Evolutionary conservation across 35 echinoderm and acorn worm genomes (phyloP).

Genomic region (Nesometra sesokonis): DNA sequence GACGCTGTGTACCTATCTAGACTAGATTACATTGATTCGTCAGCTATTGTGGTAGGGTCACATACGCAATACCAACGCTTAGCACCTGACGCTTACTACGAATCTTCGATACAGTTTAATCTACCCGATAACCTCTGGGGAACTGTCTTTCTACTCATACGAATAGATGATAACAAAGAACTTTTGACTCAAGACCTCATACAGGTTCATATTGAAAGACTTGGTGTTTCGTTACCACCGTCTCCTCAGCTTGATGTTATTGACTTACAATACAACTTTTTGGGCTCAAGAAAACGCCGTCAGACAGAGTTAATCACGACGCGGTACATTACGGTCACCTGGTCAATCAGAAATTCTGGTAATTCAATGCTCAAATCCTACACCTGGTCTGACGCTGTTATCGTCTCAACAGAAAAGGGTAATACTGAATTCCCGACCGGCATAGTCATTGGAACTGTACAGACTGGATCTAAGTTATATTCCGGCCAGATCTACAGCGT

Average conservation of each 20-base stretch:
- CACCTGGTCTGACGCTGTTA: constrained; percentile 3
- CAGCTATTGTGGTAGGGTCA: not conserved
- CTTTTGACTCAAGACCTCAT: not conserved
- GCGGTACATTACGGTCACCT: not conserved
- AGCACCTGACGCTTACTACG: not conserved
- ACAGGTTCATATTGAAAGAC: not conserved
- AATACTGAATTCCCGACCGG: not conserved
- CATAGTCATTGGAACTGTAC: not conserved
- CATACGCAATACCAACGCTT: not conserved
- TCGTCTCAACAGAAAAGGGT: not conserved
- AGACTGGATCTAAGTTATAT: not conserved
- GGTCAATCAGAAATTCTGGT: constrained; percentile 5
- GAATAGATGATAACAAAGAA: not conserved
- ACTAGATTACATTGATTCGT: not conserved
- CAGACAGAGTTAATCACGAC: no score
- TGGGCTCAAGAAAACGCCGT: not conserved
- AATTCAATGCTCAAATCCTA: not conserved
- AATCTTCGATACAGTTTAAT: not conserved
- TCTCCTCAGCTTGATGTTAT: not conserved
- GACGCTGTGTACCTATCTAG: not conserved
- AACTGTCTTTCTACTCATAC: not conserved
- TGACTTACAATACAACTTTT: not conserved
- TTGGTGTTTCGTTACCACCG: not conserved
- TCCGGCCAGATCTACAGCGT: not conserved
- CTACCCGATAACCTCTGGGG: constrained; percentile 10